phyloP scores from a whole-genome alignment of 2,113 vertebrate genomes.

The zebrafish (Danio rerio) region DNA sequence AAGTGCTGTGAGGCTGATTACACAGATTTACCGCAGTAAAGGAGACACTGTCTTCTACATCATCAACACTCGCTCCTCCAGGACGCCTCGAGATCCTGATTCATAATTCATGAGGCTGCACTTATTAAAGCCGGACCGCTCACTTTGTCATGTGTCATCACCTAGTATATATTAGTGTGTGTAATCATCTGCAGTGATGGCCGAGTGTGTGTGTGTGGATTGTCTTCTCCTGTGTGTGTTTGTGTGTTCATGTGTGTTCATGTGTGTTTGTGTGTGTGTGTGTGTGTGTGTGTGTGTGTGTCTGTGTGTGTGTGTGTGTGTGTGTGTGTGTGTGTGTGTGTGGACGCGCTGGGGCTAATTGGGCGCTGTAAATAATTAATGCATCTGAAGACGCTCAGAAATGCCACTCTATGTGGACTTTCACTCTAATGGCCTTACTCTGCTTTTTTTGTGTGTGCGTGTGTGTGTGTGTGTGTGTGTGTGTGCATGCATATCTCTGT shows the following conservation, averaged over 20 bases:
- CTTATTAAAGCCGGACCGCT: background rate
- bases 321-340: conserved; percentile 23
- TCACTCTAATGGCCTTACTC: background rate
- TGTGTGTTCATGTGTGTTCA: no score
- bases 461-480: no score
- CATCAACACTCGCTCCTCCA: background rate
- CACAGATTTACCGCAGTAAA: no score
- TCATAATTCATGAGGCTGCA: conserved; percentile 42
- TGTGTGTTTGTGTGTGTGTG: no score
- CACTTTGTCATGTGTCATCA: background rate
- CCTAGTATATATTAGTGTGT: no score
- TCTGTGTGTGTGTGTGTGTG: background rate
- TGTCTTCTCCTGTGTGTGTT: no score
- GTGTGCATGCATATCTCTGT: no score
- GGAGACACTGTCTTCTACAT: background rate
- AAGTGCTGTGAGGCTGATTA: no score
- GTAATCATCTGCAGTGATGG: background rate
- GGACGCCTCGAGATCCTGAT: conserved; percentile 17
- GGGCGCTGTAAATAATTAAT: conserved; percentile 60
- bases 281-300: conserved; percentile 23
- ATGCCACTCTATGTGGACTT: conserved; percentile 47
- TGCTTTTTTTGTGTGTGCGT: background rate
- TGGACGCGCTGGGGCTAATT: conserved; percentile 54
- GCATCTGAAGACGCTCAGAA: conserved; percentile 51
- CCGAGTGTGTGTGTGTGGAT: no score